A percentile compares a stretch with the other conserved stretches of the same genome.
Evolutionary conservation across 2,888 invertebrate species (phyloP).

Genomic region (Tuberolachnus salignus): DNA sequence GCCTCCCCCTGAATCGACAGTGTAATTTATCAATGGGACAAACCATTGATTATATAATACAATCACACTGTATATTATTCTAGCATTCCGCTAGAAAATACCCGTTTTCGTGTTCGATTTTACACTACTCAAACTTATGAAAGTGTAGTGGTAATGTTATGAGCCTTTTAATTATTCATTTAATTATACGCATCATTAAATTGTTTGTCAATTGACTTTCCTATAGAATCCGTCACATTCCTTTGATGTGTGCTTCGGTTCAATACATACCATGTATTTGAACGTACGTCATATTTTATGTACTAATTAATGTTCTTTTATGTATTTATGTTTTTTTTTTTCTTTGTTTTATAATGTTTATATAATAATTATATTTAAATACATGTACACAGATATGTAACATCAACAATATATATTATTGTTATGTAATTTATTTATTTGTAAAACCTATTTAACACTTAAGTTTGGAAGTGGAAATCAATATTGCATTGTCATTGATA

Average conservation of each 20-base stretch:
- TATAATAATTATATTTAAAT: background rate
- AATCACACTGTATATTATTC: background rate
- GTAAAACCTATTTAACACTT: constrained; percentile 24
- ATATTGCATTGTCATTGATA: constrained; percentile 26
- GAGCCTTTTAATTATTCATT: background rate
- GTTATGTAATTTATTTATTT: constrained; percentile 22
- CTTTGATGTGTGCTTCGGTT: background rate
- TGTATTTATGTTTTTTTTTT: too few species aligned
- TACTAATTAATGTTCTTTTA: constrained; percentile 1
- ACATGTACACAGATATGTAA: too few species aligned
- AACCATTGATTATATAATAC: too few species aligned
- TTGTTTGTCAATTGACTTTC: constrained; percentile 19
- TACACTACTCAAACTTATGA: background rate
- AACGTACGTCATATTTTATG: background rate
- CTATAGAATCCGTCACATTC: constrained; percentile 11
- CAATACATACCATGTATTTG: background rate
- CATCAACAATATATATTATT: background rate
- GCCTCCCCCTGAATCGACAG: too few species aligned
- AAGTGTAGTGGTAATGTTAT: too few species aligned
- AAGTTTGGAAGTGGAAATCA: constrained; percentile 36
- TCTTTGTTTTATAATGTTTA: constrained; percentile 1
- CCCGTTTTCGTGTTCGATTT: background rate
- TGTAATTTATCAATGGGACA: too few species aligned
- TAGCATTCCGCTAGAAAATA: background rate
- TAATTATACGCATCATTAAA: background rate